Percentiles rank a stretch among this genome's conserved stretches.
Evolutionary conservation across 2,113 vertebrate species (phyloP).

Genomic region (Ceyx cyanopectus): DNA sequence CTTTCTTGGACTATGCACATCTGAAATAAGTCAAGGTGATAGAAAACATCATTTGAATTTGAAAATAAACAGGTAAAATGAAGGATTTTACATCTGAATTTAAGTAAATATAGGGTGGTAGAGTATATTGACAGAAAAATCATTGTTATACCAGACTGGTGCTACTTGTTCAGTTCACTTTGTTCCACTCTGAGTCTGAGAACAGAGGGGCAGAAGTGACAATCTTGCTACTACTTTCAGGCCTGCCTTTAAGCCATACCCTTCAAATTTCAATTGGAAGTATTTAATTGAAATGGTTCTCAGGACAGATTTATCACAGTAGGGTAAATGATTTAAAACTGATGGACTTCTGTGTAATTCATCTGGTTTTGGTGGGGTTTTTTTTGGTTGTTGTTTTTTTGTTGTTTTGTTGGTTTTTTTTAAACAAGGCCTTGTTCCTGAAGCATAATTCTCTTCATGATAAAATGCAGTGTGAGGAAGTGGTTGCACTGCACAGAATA

Average conservation of each 20-base stretch:
- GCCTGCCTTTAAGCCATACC: neutral
- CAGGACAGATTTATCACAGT: neutral
- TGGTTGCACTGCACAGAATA: neutral
- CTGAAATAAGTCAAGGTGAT: neutral
- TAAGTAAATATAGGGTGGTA: neutral
- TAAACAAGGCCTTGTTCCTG: neutral
- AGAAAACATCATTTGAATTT: neutral
- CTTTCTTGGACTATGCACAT: neutral
- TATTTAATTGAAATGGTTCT: neutral
- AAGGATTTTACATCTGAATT: neutral
- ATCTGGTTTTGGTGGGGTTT: neutral
- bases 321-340: neutral
- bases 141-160: neutral
- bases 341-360: neutral
- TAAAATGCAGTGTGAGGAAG: neutral
- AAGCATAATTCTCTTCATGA: neutral
- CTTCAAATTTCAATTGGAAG: neutral
- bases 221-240: neutral
- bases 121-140: neutral
- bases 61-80: neutral
- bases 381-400: no score
- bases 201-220: neutral
- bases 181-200: neutral
- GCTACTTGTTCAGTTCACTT: neutral
- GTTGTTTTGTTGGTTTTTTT: neutral